Evolutionary conservation across 1,140 invertebrate species (phyloP).

Genomic region (Colletes latitarsis): DNA sequence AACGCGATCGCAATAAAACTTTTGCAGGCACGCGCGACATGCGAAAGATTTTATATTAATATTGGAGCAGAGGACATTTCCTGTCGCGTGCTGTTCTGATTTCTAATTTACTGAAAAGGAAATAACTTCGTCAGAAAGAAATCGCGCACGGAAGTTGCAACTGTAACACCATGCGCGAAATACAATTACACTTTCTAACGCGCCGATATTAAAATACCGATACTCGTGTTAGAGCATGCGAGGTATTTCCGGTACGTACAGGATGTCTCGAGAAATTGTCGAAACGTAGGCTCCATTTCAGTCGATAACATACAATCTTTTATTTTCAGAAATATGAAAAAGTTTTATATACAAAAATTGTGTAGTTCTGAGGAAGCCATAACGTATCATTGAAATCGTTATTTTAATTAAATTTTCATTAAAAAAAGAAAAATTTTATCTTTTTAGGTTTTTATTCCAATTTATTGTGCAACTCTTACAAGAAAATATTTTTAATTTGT

Average conservation of each 20-base stretch:
- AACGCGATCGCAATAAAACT: neutral
- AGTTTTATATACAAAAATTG: too few relatives aligned
- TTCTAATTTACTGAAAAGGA: conserved; percentile 11
- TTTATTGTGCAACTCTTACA: too few relatives aligned
- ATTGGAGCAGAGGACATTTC: neutral
- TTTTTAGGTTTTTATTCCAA: too few relatives aligned
- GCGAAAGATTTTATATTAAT: conserved; percentile 4
- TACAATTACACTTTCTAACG: neutral
- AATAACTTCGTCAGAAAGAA: conserved; percentile 10
- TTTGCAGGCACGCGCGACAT: neutral
- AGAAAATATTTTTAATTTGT: too few relatives aligned
- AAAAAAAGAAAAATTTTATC: too few relatives aligned
- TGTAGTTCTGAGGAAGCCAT: too few relatives aligned
- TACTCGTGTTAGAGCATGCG: neutral
- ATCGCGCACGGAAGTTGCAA: neutral
- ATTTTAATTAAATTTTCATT: too few relatives aligned
- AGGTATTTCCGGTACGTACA: neutral
- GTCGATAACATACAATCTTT: too few relatives aligned
- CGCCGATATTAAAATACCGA: neutral
- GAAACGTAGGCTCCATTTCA: too few relatives aligned
- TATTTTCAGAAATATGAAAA: too few relatives aligned
- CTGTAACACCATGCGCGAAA: neutral
- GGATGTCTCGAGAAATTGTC: too few relatives aligned
- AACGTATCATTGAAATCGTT: too few relatives aligned
- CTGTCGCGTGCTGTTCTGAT: neutral